Evolutionary conservation across 2,888 invertebrate species (phyloP), one percentile per base, ranked within the genome.

Genomic region (Euproctis similis): DNA sequence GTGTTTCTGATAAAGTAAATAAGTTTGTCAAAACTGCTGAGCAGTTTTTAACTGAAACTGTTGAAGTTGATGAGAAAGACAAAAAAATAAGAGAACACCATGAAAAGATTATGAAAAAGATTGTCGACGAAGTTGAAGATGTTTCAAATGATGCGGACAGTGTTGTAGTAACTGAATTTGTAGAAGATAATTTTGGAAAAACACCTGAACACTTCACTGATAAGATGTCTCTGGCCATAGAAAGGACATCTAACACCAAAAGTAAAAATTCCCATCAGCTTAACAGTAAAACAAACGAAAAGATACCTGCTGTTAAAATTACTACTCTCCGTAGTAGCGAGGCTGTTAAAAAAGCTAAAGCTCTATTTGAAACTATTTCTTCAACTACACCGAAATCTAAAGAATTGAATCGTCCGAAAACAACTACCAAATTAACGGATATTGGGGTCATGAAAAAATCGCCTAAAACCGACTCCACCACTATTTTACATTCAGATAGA

Each of bases 311-410:
- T 10, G 57, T 67, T 5, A 84, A 81, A 53, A 68, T 77, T 36
- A 80, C 82, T 5, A 68, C 75, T 10, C 51, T 88, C 12, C 81
- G 87, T 25, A 88, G 87, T 44, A 88, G 87, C 24, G 89, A 90
- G 45, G 88, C 88, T n/a, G 89, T 91, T 1, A 87, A 88, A 26
- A 88, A 89, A 65, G 91, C 92, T 1, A 91, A 90, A 64, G 89
- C 88, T 20, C 60, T 91, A 18, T 91, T 91, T 66, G 91, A 92
- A 72, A 90, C 87, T 38, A 88, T 89, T 39, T 86, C 87, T 14
- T 74, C 81, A 8, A 69, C 72, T 10, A 64, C 71, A 16, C 56
- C 65, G 39, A 67, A 73, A 46, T 50, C 56, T 6, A 67, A 70
- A 43, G 68, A 70, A 20, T 46, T 47, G 2, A 39, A 40, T 13